These are phyloP conservation scores for Pantelozetes paolii DNA, from an alignment of 2,888 invertebrate species.

Conservation along the genomic window DNA sequence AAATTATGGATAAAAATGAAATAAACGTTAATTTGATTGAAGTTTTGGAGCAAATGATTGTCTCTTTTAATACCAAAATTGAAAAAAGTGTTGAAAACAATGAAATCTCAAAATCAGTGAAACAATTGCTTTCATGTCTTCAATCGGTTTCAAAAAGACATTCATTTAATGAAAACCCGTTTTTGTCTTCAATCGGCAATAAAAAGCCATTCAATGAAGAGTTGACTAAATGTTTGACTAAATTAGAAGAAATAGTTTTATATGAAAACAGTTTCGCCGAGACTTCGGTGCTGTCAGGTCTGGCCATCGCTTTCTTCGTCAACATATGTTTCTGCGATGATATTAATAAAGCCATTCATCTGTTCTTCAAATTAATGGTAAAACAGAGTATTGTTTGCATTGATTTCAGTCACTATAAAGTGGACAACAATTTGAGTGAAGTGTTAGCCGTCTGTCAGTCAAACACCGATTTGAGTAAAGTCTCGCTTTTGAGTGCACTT, in stretches of 20 bases:
- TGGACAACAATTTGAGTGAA: not conserved
- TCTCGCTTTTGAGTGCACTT: constrained; percentile 28
- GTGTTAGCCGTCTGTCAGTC: not conserved
- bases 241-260: constrained; percentile 13
- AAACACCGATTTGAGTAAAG: constrained; percentile 6
- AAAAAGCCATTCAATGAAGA: not conserved
- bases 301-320: constrained; percentile 7
- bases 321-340: constrained; percentile 3
- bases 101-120: not conserved
- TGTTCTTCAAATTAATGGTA: not conserved
- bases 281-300: constrained; percentile 20
- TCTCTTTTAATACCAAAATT: not conserved
- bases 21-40: not conserved
- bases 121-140: constrained; percentile 15
- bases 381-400: constrained; percentile 10
- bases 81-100: constrained; percentile 7
- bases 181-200: not conserved
- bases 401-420: not conserved
- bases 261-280: constrained; percentile 4
- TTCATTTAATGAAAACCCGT: not conserved
- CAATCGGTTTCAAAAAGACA: constrained; percentile 21
- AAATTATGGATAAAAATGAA: not conserved
- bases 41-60: not conserved
- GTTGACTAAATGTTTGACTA: constrained; percentile 16
- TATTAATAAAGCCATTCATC: not conserved